phyloP scores from a whole-genome alignment of 2,888 invertebrate genomes.

The Heteromyza rotundicornis region DNA sequence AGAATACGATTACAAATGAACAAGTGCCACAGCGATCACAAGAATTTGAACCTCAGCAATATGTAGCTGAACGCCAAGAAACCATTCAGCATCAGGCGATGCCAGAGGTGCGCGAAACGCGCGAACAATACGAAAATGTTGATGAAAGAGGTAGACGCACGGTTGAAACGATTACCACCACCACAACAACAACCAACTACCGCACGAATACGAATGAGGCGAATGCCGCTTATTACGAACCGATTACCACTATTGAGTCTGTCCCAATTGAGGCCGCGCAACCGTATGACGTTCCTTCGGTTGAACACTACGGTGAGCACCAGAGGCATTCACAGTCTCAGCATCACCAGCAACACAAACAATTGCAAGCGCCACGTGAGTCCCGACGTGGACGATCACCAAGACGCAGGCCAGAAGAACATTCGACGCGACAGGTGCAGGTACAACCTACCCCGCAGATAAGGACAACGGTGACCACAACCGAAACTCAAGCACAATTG shows the following conservation, averaged over 20 bases:
- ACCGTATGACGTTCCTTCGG: constrained; percentile 36
- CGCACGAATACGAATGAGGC: constrained; percentile 4
- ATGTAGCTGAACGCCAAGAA: constrained; percentile 4
- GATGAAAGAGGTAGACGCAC: constrained; percentile 24
- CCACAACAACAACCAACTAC: constrained; percentile 16
- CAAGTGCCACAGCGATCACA: constrained; percentile 6
- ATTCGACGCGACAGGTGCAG: constrained; percentile 18
- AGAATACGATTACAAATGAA: constrained; percentile 28
- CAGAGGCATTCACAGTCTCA: constrained; percentile 28
- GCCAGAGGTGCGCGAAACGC: constrained; percentile 5
- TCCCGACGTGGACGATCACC: constrained; percentile 53
- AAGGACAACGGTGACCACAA: constrained; percentile 2
- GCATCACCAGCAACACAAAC: constrained; percentile 29
- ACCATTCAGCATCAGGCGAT: too few relatives aligned
- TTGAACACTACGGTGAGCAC: constrained; percentile 25
- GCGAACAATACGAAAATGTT: constrained; percentile 19
- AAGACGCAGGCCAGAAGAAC: constrained; percentile 37
- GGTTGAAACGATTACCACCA: constrained; percentile 22
- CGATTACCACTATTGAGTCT: background rate
- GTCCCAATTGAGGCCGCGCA: constrained; percentile 30
- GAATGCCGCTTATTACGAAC: background rate
- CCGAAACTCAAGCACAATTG: constrained; percentile 34
- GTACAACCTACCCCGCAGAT: too few relatives aligned
- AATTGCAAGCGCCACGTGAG: constrained; percentile 40
- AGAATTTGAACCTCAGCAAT: constrained; percentile 30